A percentile compares a stretch with the other conserved stretches of the same genome.
Evolutionary conservation across 2,113 vertebrate species (phyloP).

Genomic region (Solenodon paradoxus): DNA sequence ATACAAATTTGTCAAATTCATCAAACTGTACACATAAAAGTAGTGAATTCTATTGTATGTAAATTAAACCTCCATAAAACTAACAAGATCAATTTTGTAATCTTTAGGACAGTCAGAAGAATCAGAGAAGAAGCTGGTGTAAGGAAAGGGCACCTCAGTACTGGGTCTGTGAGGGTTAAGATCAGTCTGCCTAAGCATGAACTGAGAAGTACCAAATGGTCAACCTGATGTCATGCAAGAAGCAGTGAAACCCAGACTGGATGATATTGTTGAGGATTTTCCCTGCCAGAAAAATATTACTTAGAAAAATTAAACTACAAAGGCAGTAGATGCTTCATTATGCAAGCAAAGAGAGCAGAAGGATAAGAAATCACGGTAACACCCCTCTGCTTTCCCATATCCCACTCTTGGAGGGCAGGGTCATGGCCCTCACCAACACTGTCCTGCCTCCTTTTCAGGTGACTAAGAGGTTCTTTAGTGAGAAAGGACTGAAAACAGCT

Average conservation of each 20-base stretch:
- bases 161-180: fast-evolving
- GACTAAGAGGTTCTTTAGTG: neutral
- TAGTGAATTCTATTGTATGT: neutral
- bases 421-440: neutral
- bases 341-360: neutral
- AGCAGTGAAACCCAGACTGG: neutral
- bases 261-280: neutral
- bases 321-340: neutral
- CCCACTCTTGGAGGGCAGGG: neutral
- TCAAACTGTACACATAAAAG: neutral
- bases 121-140: neutral
- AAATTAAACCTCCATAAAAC: neutral
- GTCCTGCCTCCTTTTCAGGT: neutral
- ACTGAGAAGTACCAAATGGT: neutral
- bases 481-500: neutral
- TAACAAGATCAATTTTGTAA: neutral
- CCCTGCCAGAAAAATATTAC: neutral
- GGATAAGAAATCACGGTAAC: neutral
- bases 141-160: neutral
- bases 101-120: neutral
- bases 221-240: neutral
- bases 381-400: fast-evolving
- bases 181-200: too few relatives aligned
- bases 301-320: neutral
- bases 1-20: neutral